phyloP scores from a whole-genome alignment of 2,888 invertebrate genomes.

The Allacma fusca region DNA sequence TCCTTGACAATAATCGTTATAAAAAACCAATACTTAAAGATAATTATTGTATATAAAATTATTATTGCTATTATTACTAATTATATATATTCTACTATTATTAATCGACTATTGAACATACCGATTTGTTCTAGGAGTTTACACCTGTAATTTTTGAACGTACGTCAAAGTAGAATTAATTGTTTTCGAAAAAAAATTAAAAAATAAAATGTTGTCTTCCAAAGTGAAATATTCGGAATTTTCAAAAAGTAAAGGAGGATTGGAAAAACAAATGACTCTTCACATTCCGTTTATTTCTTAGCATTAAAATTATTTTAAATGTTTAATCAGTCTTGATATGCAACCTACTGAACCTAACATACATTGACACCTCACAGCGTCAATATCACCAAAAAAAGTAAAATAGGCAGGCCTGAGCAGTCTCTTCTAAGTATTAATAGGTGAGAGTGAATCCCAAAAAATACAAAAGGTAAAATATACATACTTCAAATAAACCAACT shows the following conservation, averaged over 20 bases:
- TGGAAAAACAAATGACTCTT: too few relatives aligned
- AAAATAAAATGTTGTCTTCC: conserved; percentile 33
- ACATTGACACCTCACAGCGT: too few relatives aligned
- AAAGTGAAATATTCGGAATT: conserved; percentile 16
- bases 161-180: not conserved
- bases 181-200: conserved; percentile 29
- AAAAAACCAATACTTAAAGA: conserved; percentile 18
- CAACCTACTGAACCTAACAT: too few relatives aligned
- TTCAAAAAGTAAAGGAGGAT: conserved; percentile 14
- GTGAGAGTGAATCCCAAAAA: too few relatives aligned
- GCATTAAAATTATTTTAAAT: too few relatives aligned
- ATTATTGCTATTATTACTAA: not conserved
- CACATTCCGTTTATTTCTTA: too few relatives aligned
- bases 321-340: too few relatives aligned
- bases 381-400: too few relatives aligned
- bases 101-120: conserved; percentile 1
- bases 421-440: too few relatives aligned
- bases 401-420: too few relatives aligned
- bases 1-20: conserved; percentile 39
- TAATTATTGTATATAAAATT: conserved; percentile 19
- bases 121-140: conserved; percentile 17
- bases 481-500: too few relatives aligned
- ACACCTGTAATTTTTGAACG: conserved; percentile 31
- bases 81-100: conserved; percentile 22
- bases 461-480: too few relatives aligned